These are phyloP conservation scores for Desmodus rotundus DNA, from an alignment of 2,113 vertebrate species.

Conservation along the genomic window DNA sequence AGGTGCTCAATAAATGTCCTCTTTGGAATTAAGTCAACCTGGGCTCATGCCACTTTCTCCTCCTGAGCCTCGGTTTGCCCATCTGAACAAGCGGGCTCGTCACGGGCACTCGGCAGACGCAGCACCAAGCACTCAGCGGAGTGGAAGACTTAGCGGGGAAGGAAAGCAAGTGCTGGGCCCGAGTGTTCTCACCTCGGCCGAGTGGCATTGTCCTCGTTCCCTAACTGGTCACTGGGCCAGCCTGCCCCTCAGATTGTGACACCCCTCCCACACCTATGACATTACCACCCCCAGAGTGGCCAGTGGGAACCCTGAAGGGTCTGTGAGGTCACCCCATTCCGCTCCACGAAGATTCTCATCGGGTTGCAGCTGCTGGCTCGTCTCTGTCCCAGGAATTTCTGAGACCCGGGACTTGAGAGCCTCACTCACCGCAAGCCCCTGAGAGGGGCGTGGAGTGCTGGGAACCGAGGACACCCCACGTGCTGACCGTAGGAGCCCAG, in stretches of 20 bases:
- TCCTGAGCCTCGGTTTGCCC: neutral
- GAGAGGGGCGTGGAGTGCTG: neutral
- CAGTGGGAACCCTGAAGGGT: constrained; percentile 30
- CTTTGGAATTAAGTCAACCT: neutral
- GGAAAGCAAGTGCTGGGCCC: rapidly evolving
- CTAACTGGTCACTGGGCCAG: rapidly evolving
- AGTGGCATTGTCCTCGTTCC: neutral
- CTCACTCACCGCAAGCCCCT: rapidly evolving
- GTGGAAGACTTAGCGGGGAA: rapidly evolving
- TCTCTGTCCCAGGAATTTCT: neutral
- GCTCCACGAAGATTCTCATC: neutral
- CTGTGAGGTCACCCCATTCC: constrained; percentile 67
- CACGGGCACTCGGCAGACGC: rapidly evolving
- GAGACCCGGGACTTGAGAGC: neutral
- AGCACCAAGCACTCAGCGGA: neutral
- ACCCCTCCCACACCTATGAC: neutral
- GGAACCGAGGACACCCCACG: neutral
- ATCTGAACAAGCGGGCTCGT: neutral
- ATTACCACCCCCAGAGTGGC: neutral
- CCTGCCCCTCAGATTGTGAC: neutral
- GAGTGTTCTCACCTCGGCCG: rapidly evolving
- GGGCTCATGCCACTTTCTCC: rapidly evolving
- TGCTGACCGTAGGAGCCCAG: neutral
- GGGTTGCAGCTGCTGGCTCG: rapidly evolving
- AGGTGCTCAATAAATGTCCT: neutral